Conservation (phyloP, 2,797 vertebrate species). For the Epinephelus coioides region DNA sequence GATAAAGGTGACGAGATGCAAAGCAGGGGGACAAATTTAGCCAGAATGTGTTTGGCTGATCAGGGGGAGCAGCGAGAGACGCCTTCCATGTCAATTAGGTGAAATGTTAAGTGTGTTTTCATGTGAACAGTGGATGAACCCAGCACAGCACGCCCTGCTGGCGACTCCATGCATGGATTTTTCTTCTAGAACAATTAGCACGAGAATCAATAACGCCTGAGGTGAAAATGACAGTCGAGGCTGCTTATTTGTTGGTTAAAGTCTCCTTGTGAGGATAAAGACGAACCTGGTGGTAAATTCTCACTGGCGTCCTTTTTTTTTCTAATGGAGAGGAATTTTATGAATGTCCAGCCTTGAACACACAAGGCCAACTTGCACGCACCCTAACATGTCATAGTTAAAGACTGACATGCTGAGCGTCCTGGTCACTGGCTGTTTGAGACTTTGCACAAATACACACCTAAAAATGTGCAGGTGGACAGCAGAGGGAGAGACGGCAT, state of each 20-base stretch:
- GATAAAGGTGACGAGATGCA: constrained; percentile 31
- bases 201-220: constrained; percentile 1
- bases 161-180: constrained; percentile 17
- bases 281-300: not conserved
- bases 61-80: constrained; percentile 5
- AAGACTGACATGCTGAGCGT: not conserved
- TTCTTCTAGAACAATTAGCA: constrained; percentile 11
- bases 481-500: constrained; percentile 53
- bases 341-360: not conserved
- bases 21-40: constrained; percentile 39
- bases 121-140: constrained; percentile 47
- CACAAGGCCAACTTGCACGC: not conserved
- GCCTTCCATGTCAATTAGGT: constrained; percentile 38
- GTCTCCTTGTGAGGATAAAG: not conserved
- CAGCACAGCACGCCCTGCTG: constrained; percentile 48
- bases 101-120: constrained; percentile 39
- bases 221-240: constrained; percentile 14
- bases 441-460: constrained; percentile 20
- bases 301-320: not conserved
- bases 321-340: not conserved
- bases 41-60: constrained; percentile 16
- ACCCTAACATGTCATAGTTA: too few relatives aligned
- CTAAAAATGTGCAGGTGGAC: constrained; percentile 54
- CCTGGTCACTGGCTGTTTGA: not conserved
- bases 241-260: not conserved